Base-by-base conservation (phyloP, 2,888 invertebrate genomes). In the Yponomeuta plumbellus region DNA sequence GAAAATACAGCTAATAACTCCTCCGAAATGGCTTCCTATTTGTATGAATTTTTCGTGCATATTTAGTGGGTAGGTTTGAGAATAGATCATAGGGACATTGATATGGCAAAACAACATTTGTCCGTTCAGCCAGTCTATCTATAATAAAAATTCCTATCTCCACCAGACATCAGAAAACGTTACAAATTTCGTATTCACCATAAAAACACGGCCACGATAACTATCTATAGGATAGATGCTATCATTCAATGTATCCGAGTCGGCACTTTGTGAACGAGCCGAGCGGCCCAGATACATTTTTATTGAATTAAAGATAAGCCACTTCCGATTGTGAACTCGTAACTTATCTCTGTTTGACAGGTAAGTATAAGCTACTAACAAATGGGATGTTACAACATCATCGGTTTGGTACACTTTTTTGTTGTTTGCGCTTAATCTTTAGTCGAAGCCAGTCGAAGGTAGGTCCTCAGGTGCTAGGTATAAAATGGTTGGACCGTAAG, bases 251-350 rank as follows among this genome's bases (percentile, higher is more conserved):
- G 59, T 59, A 23, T 21, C 23, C 13, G 23, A 21, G 62, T 8
- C 62, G 39, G 62, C 34, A 62, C 62, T 62, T 62, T 62, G 34
- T 34, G 34, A 34, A 26, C 26, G 5, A 34, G 23, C 39, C n/a
- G 26, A 23, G 22, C 62, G 62, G 26, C 62, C 62, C 20, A n/a
- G 39, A 62, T 62, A 62, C 34, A 62, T 39, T 62, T 62, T 61
- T 61, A 61, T 61, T 34, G 61, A 61, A 22, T 20, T 58, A 58
- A 52, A 52, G n/a, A 62, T 62, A 62, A 62, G 34, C 34, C 17
- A 39, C 39, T 62, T 62, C 62, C 62, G 26, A 39, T 20, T 62
- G 62, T 39, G 39, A 3, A 17, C 44, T 17, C 10, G 44, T 52
- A 52, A 52, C 17, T 52, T 52, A 52, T 52, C 44, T 52, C 17